Evolutionary conservation across 2,888 invertebrate species (phyloP), one percentile per base, ranked within the genome.

Genomic region (Dasysyrphus tricinctus): DNA sequence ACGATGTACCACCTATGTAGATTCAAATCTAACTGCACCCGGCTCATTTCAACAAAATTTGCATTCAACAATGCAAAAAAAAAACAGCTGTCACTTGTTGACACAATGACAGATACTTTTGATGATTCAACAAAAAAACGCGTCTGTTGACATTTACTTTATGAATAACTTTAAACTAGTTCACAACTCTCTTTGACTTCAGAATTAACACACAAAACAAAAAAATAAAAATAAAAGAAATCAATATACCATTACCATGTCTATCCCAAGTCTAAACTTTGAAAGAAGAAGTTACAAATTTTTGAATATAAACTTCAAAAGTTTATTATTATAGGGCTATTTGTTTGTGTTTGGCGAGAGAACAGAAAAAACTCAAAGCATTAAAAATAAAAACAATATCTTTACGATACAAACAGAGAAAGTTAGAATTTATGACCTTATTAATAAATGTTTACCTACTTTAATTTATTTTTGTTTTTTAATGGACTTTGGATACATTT

Each of bases 21-120:
- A 19, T 59, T 39, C 3, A 56, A 37, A 11, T 57, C 37, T 32
- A n/a, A 44, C 63, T 67, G 12, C 34, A 37, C 12, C 16, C 49
- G 47, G 16, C 4, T 19, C 37, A 8, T 5, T 14, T 37, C 19
- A 11, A 16, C 8, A 12, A 37, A 19, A 49, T 49, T 49, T 49
- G 67, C 49, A 67, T 49, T 65, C 7, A 65, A 19, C 16, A 67
- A 47, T 65, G 32, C 63, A 63, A 63, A 29, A 63, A 63, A 29
- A 61, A 32, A 16, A 29, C 29, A n/a, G 9, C n/a, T 63, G 32
- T 47, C 44, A 44, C 16, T 63, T 67, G 49, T 49, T 67, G 47
- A 49, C 67, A 67, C 7, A 67, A 67, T 67, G 49, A 49, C 67
- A 67, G 67, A 34, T 67, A 67, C 24, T 49, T 65, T 37, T 49